These are phyloP conservation scores for Xyrauchen texanus DNA, from an alignment of 2,113 vertebrate species.

Conservation along the genomic window DNA sequence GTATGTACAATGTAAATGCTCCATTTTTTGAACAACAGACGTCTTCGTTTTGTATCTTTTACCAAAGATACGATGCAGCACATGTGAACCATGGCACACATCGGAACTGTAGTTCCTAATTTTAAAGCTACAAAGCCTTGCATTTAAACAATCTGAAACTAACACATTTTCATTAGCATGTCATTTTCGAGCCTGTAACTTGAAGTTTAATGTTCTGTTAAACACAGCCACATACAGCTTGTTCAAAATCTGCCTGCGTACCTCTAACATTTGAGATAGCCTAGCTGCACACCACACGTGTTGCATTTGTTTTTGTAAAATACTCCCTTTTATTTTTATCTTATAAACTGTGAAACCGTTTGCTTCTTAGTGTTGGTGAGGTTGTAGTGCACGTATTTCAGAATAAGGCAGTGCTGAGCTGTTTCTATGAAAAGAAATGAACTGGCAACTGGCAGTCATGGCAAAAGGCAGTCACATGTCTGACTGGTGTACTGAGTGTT, in stretches of 20 bases:
- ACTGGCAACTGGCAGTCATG: not conserved
- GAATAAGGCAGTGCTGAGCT: not conserved
- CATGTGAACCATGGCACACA: not conserved
- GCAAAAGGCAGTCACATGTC: conserved; percentile 8
- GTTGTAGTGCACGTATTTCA: not conserved
- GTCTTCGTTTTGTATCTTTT: too few species aligned
- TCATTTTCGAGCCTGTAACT: conserved; percentile 23
- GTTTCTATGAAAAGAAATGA: conserved; percentile 7
- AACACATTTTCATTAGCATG: conserved; percentile 26
- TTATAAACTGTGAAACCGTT: conserved; percentile 31
- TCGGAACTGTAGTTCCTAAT: not conserved
- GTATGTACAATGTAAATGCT: too few species aligned
- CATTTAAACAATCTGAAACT: conserved; percentile 30
- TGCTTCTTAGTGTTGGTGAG: conserved; percentile 12
- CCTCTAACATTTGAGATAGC: conserved; percentile 12
- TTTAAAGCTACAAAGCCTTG: not conserved
- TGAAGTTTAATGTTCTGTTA: conserved; percentile 37
- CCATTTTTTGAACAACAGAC: too few species aligned
- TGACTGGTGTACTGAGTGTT: not conserved
- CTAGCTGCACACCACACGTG: conserved; percentile 20
- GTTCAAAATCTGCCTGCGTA: not conserved
- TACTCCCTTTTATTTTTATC: conserved; percentile 1
- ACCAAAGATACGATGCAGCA: not conserved
- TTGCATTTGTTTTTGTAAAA: conserved; percentile 19
- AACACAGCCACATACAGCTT: conserved; percentile 15